These are phyloP conservation scores for Talpa occidentalis DNA, from an alignment of 2,113 vertebrate genomes.

Conservation along the genomic window DNA sequence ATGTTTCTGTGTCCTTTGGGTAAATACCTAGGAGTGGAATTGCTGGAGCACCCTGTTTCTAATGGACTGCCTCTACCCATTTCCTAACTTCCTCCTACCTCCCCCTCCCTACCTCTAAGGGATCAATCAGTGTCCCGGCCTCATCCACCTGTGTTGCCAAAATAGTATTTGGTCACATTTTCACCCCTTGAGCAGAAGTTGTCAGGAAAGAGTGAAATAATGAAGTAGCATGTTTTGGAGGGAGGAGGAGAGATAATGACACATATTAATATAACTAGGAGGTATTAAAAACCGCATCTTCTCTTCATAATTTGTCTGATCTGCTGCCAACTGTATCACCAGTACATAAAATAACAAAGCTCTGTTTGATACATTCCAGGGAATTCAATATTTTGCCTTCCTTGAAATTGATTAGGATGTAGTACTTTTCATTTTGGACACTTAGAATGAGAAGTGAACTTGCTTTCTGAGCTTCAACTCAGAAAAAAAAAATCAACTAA, in stretches of 20 bases:
- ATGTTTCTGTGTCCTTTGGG: too few species aligned
- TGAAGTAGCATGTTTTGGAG: neutral
- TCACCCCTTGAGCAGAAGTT: neutral
- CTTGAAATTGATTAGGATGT: neutral
- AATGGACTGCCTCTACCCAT: too few species aligned
- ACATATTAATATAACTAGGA: neutral
- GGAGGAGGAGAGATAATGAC: neutral
- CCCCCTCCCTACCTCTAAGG: neutral
- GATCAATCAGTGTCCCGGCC: neutral
- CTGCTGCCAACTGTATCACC: accelerated
- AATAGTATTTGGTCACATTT: neutral
- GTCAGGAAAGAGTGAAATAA: neutral
- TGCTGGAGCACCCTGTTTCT: too few species aligned
- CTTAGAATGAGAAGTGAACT: neutral
- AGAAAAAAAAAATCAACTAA: neutral
- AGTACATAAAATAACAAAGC: neutral
- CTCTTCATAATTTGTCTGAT: neutral
- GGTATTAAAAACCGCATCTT: neutral
- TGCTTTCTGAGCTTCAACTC: neutral
- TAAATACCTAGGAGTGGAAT: too few species aligned
- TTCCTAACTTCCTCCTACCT: neutral
- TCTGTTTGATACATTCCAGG: neutral
- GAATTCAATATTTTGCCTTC: conserved; percentile 16
- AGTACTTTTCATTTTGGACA: neutral
- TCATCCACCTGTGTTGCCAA: neutral